Evolutionary conservation across 2,113 vertebrate genomes (phyloP), one percentile per base, ranked within the genome.

Genomic region (Solea solea): DNA sequence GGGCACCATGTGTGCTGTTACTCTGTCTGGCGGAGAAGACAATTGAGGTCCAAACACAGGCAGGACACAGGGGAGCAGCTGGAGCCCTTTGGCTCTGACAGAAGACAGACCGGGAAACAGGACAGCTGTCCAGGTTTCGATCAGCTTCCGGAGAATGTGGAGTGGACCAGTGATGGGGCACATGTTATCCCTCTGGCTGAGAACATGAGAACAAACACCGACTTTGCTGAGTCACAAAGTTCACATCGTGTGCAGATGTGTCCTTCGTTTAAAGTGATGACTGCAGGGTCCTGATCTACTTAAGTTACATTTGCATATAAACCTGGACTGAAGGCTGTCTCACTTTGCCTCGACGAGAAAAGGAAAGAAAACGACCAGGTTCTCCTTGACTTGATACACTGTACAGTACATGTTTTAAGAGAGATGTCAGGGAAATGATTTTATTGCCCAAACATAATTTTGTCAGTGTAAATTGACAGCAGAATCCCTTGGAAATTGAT

Each of bases 91-190:
- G 64, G 60, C 69, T 69, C 14, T 69, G 59, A 72, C 40, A 66
- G 53, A 65, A n/a, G n/a, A 72, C 54, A 15, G 50, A 10, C 28
- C 56, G 52, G 16, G 42, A 72, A 44, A 39, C 40, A 67, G 69
- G 75, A 71, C 69, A 69, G 28, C 46, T 85, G 74, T 65, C 60
- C 50, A 73, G 63, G 54, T 78, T 68, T 62, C 52, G 53, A 70
- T 63, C 72, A 48, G 55, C 11, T 58, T 12, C 2, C 49, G 41
- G 49, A 44, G 8, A 53, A 46, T 5, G 66, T 60, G 52, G 50
- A 64, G 12, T 21, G 16, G 58, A 54, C 42, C 51, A 65, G 69
- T 59, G 42, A 78, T 44, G 64, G n/a, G 54, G 69, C 42, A 9
- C 4, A 28, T 14, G 59, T 27, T 21, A 1, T 64, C 42, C 60